Base-by-base conservation (phyloP, 37 sponge, comb jelly and placozoan genomes). In the Hexactinellida sp. region DNA sequence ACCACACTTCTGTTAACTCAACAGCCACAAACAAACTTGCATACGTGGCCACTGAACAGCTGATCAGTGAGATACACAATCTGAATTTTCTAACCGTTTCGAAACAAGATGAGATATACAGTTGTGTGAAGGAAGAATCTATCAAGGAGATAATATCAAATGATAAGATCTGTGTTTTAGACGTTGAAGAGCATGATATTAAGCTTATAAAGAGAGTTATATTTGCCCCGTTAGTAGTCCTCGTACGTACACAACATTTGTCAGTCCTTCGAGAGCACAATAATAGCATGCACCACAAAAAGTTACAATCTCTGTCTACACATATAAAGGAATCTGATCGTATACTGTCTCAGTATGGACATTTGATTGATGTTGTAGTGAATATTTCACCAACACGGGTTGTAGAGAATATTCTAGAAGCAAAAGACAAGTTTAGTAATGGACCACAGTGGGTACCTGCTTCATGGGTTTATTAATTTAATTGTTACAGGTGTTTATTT, bases 361-460 rank as follows among this genome's bases (percentile, higher is more conserved):
- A 63, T n/a, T 7, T 63, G 34, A n/a, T 63, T 32, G 76, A 63
- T 63, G 76, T 63, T 63, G 76, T n/a, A 21, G 76, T 63, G 21
- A 23, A 63, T n/a, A 63, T 63, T 63, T 25, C 76, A n/a, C 76
- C 76, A 3, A 63, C 28, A 10, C 3, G 30, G 34, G 13, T 63
- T 7, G 76, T 63, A 7, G 76, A 63, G 76, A 63, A 10, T 25
- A 63, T 63, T n/a, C 76, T 63, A n/a, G 76, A 63, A 25, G 76
- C 76, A n/a, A 63, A 28, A n/a, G 30, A 63, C 28, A 63, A 10
- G 30, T 63, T 63, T 28, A 63, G 76, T n/a, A n/a, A 63, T 1
- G 76, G 76, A 21, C 76, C 76, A 1, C 76, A 63, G 34, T 63
- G 76, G 76, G 76, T 63, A n/a, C 76, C 76, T 25, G 76, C 76